Base-by-base conservation (phyloP, 2,113 vertebrate genomes). In the Antennarius striatus region DNA sequence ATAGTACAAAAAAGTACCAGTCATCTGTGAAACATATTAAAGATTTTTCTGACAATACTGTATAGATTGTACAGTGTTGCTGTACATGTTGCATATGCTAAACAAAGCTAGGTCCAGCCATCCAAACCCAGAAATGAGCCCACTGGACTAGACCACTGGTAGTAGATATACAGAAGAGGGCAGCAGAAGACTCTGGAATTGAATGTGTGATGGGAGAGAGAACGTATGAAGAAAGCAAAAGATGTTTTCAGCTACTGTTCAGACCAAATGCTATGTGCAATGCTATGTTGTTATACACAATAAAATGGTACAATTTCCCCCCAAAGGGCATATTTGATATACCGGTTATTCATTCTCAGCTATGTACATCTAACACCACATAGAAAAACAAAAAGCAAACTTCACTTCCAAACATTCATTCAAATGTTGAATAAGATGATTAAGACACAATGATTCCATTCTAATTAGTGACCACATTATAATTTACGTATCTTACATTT, bases 51-150 rank as follows among this genome's bases (percentile, higher is more conserved):
- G 50, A 80, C 42, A 62, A 73, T 66, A 71, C 22, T 22, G 22
- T 36, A 36, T 72, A 81, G 75, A 73, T 61, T 66, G 53, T 65
- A 78, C 29, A 65, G 50, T 64, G 64, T 70, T 70, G 47, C 63
- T 82, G 49, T 77, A 59, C 74, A 70, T 71, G 68, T 79, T 80
- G 64, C 77, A 82, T 82, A 81, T 83, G 74, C 77, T 80, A 85
- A 78, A 84, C 67, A 75, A 58, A 67, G 67, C 51, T 66, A 53
- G 28, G 28, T 51, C 17, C 50, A 63, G 36, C 36, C 68, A 49
- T 52, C 11, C 42, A 71, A 69, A 75, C 46, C 48, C 5, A 56
- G 50, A 49, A 55, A 71, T 6, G 0, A 29, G 63, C 0, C 36
- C 36, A 49, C 39, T 60, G 10, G 47, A 63, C 28, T 12, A 62